Evolutionary conservation across 2,797 vertebrate genomes (phyloP).

Genomic region (Holocentrus rufus): DNA sequence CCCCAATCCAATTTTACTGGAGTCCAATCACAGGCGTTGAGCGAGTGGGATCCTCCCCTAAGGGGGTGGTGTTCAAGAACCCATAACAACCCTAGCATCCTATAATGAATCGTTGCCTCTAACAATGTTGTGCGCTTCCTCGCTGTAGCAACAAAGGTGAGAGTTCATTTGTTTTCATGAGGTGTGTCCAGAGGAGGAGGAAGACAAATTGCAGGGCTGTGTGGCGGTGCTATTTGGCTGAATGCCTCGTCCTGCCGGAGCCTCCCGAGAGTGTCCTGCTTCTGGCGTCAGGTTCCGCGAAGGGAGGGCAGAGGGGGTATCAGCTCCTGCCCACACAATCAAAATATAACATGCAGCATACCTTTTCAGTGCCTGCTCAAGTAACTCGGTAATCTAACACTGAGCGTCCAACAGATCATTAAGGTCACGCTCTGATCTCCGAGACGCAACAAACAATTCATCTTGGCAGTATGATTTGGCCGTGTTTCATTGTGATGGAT

Average conservation of each 20-base stretch:
- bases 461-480: slow-evolving; percentile 32
- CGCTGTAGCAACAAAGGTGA: slow-evolving; percentile 76
- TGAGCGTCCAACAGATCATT: slow-evolving; percentile 63
- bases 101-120: slow-evolving; percentile 66
- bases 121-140: slow-evolving; percentile 63
- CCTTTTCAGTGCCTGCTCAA: slow-evolving; percentile 65
- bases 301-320: slow-evolving; percentile 68
- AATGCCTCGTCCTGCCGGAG: slow-evolving; percentile 68
- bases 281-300: slow-evolving; percentile 74
- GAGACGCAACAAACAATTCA: slow-evolving; percentile 65
- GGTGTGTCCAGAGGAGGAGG: slow-evolving; percentile 76
- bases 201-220: slow-evolving; percentile 77
- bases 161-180: slow-evolving; percentile 81
- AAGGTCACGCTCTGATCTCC: slow-evolving; percentile 72
- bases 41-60: slow-evolving; percentile 29
- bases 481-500: slow-evolving; percentile 65
- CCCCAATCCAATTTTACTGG: slow-evolving; percentile 44
- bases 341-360: slow-evolving; percentile 76
- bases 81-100: slow-evolving; percentile 59
- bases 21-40: slow-evolving; percentile 57
- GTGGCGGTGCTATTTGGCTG: slow-evolving; percentile 74
- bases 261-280: slow-evolving; percentile 71
- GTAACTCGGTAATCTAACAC: slow-evolving; percentile 69
- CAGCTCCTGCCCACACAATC: slow-evolving; percentile 79
- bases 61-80: slow-evolving; percentile 61